These are phyloP conservation scores for Ceratina calcarata DNA, from an alignment of 1,140 invertebrate species.

Conservation along the genomic window DNA sequence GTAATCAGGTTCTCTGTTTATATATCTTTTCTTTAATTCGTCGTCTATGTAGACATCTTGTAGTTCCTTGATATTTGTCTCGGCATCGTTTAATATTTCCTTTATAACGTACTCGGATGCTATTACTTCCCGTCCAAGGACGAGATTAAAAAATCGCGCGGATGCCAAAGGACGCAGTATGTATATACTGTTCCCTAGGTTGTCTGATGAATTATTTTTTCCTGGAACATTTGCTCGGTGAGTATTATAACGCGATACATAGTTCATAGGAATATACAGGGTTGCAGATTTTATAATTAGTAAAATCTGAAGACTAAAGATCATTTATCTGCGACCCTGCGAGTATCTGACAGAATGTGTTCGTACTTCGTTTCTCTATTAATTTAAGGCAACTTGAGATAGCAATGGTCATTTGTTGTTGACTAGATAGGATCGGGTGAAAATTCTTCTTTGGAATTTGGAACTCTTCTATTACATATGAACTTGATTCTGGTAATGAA, in stretches of 20 bases:
- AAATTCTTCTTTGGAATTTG: accelerated
- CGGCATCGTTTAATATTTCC: neutral
- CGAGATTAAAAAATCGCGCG: neutral
- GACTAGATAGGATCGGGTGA: accelerated
- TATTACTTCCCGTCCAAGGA: constrained; percentile 8
- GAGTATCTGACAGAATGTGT: neutral
- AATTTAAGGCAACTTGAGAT: constrained; percentile 27
- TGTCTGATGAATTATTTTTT: too few species aligned
- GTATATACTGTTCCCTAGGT: neutral
- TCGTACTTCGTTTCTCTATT: neutral
- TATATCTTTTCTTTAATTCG: constrained; percentile 19
- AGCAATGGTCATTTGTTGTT: neutral
- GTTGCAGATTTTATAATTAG: too few species aligned
- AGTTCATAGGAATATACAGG: too few species aligned
- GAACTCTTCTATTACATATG: constrained; percentile 37
- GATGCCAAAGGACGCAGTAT: neutral
- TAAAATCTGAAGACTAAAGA: neutral
- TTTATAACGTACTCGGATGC: constrained; percentile 1
- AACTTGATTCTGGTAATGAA: constrained; percentile 20
- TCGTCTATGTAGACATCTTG: neutral
- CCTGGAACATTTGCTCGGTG: neutral
- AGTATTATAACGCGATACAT: neutral
- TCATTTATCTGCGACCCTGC: neutral
- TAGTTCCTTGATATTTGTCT: neutral
- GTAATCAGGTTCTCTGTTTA: accelerated